phyloP scores from a whole-genome alignment of 2,113 vertebrate species.

The Embiotoca jacksoni region DNA sequence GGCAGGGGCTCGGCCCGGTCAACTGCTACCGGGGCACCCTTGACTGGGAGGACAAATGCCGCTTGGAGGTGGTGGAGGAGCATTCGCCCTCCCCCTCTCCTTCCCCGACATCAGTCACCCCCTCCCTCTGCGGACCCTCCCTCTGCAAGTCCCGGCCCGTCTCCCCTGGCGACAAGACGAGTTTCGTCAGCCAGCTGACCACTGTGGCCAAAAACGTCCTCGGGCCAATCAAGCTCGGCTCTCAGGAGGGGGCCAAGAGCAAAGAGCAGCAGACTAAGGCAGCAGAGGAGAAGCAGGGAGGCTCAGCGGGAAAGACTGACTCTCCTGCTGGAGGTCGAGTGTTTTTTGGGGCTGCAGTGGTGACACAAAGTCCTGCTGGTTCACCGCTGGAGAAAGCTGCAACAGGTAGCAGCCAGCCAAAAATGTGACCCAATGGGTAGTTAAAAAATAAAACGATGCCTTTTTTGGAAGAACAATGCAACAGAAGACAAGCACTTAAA shows the following conservation, averaged over 20 bases:
- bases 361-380: constrained; percentile 64
- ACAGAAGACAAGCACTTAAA: constrained; percentile 77
- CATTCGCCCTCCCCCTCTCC: constrained; percentile 86
- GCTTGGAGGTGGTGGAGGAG: constrained; percentile 90
- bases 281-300: constrained; percentile 75
- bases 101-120: constrained; percentile 80
- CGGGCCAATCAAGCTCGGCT: constrained; percentile 79
- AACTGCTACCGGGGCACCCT: constrained; percentile 85
- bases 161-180: constrained; percentile 82
- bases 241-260: constrained; percentile 77
- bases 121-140: constrained; percentile 82
- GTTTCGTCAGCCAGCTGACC: constrained; percentile 82
- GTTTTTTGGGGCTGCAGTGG: constrained; percentile 47
- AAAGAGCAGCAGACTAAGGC: constrained; percentile 75
- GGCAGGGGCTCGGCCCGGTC: constrained; percentile 76
- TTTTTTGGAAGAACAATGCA: constrained; percentile 69
- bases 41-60: constrained; percentile 88
- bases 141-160: constrained; percentile 82
- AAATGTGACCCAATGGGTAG: constrained; percentile 63
- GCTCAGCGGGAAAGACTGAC: constrained; percentile 70
- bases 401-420: constrained; percentile 57
- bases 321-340: constrained; percentile 62
- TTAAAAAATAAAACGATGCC: constrained; percentile 48
- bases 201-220: constrained; percentile 82
- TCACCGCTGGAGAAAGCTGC: constrained; percentile 70